Percentiles rank a stretch among this genome's conserved stretches.
phyloP scores from a whole-genome alignment of 2,888 invertebrate genomes.

The Agriotes lineatus region DNA sequence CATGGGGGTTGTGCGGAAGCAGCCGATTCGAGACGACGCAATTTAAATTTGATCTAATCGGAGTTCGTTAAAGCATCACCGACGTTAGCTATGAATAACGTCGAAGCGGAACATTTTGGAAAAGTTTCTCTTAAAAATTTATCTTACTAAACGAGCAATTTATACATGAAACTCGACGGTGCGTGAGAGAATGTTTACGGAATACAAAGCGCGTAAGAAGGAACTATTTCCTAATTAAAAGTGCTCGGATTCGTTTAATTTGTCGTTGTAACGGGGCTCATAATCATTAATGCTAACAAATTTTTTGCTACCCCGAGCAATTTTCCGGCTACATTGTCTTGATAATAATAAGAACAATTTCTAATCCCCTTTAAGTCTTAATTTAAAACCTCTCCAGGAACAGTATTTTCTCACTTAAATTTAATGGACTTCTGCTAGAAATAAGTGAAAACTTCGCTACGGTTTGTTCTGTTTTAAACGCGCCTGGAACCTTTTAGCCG shows the following conservation, averaged over 20 bases:
- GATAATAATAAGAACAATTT: constrained; percentile 10
- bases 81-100: too few species aligned
- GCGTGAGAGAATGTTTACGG: too few species aligned
- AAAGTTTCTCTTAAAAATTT: too few species aligned
- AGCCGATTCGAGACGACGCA: too few species aligned
- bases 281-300: not conserved
- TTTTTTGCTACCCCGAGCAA: not conserved
- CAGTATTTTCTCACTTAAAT: constrained; percentile 18
- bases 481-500: constrained; percentile 11
- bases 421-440: constrained; percentile 13
- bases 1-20: too few species aligned
- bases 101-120: too few species aligned
- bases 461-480: not conserved
- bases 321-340: not conserved
- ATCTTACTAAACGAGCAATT: too few species aligned
- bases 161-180: too few species aligned
- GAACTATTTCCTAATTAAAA: too few species aligned
- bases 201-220: too few species aligned
- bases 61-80: not conserved
- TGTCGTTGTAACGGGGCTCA: not conserved
- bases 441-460: constrained; percentile 21
- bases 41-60: not conserved
- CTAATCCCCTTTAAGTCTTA: constrained; percentile 20
- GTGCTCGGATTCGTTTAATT: not conserved
- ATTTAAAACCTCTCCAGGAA: constrained; percentile 9